These are phyloP conservation scores for Ennomos erosarius DNA, from an alignment of 2,888 invertebrate species.

Conservation along the genomic window DNA sequence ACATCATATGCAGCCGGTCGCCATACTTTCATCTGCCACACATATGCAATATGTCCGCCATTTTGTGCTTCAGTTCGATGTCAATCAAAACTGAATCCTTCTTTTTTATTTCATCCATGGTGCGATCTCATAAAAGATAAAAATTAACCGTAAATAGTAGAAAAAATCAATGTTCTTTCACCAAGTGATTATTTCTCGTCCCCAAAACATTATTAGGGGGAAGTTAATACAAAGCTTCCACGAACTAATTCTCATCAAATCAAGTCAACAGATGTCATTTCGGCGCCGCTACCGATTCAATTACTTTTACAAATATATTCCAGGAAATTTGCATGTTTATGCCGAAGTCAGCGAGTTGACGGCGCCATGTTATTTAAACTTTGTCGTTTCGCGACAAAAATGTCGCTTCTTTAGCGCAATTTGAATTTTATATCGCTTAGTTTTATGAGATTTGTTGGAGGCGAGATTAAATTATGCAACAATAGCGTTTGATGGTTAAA, in stretches of 20 bases:
- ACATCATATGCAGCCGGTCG: no score
- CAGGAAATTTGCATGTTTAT: slow-evolving; percentile 77
- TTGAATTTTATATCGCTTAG: slow-evolving; percentile 29
- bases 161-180: neutral
- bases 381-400: slow-evolving; percentile 18
- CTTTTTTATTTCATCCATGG: no score
- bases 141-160: neutral
- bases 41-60: no score
- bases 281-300: slow-evolving; percentile 67
- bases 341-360: slow-evolving; percentile 45
- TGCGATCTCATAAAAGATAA: no score
- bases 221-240: slow-evolving; percentile 49
- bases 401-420: slow-evolving; percentile 12
- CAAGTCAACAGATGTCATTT: slow-evolving; percentile 70
- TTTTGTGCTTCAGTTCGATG: no score
- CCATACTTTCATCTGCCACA: no score
- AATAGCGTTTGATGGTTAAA: neutral
- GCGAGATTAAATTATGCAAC: slow-evolving; percentile 25
- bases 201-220: slow-evolving; percentile 42
- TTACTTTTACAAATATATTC: slow-evolving; percentile 79
- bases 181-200: slow-evolving; percentile 15
- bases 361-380: slow-evolving; percentile 45
- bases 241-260: slow-evolving; percentile 71
- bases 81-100: no score
- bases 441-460: slow-evolving; percentile 25